Evolutionary conservation across 2,113 vertebrate species (phyloP).

Genomic region (Craseonycteris thonglongyai): DNA sequence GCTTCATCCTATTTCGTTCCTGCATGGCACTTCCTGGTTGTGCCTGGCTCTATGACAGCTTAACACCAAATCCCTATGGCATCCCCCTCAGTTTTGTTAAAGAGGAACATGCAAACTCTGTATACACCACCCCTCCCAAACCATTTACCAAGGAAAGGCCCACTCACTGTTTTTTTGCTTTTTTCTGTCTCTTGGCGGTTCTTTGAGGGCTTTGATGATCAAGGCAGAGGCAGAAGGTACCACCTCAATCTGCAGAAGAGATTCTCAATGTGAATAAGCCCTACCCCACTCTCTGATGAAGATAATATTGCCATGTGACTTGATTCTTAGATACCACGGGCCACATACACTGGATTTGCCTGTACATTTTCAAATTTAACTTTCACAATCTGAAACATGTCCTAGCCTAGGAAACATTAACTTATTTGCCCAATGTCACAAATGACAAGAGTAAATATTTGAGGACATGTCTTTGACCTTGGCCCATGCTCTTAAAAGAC

Average conservation of each 20-base stretch:
- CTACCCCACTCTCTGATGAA: neutral
- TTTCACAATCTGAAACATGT: neutral
- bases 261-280: neutral
- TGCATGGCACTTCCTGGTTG: neutral
- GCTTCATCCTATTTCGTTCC: neutral
- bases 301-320: accelerated
- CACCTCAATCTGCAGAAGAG: slow-evolving; percentile 89
- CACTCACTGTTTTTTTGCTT: slow-evolving; percentile 99
- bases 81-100: neutral
- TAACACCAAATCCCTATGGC: neutral
- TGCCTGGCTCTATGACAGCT: neutral
- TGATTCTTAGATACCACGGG: neutral
- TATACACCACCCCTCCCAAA: accelerated
- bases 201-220: slow-evolving; percentile 98
- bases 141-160: accelerated
- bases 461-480: neutral
- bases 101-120: accelerated
- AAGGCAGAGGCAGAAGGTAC: slow-evolving; percentile 97
- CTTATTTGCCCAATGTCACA: neutral
- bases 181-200: slow-evolving; percentile 98
- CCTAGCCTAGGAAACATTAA: neutral
- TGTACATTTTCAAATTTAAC: neutral
- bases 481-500: neutral
- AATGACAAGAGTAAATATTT: neutral
- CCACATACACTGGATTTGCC: neutral